These are phyloP conservation scores for Microctenopoma lineatum DNA, from an alignment of 2,797 vertebrate genomes.

Conservation along the genomic window DNA sequence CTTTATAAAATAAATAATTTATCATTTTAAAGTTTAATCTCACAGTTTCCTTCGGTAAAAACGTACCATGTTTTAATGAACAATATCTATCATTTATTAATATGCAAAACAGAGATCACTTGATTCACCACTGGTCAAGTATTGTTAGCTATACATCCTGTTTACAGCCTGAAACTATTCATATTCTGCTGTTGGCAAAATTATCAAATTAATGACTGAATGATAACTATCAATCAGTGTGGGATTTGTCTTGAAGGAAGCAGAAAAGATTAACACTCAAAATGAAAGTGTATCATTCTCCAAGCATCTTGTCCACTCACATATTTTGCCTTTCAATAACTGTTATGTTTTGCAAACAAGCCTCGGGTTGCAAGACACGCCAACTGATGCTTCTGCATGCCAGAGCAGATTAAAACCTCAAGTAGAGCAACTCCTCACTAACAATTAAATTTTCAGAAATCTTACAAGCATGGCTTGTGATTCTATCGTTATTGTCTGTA, in stretches of 20 bases:
- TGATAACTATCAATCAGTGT: neutral
- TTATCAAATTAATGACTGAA: too few species aligned
- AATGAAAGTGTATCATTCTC: neutral
- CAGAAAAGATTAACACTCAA: slow-evolving; percentile 15
- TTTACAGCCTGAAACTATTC: too few species aligned
- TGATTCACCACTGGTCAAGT: too few species aligned
- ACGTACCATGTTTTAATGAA: neutral
- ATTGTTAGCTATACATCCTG: too few species aligned
- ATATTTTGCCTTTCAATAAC: neutral
- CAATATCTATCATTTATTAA: neutral
- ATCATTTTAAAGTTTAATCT: slow-evolving; percentile 30
- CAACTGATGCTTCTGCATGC: slow-evolving; percentile 64
- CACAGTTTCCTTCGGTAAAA: slow-evolving; percentile 19
- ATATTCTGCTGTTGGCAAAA: too few species aligned
- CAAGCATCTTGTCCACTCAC: slow-evolving; percentile 7
- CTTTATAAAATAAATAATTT: slow-evolving; percentile 1
- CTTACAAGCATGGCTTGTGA: slow-evolving; percentile 38
- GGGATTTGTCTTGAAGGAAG: slow-evolving; percentile 3
- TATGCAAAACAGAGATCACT: too few species aligned
- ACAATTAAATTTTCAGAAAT: slow-evolving; percentile 40
- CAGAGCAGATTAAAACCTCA: neutral
- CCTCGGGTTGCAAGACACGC: slow-evolving; percentile 20
- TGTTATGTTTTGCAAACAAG: neutral
- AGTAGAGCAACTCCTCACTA: slow-evolving; percentile 46
- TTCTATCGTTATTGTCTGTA: slow-evolving; percentile 1